Evolutionary conservation across 2,113 vertebrate species (phyloP).

Genomic region (Haemorhous mexicanus): DNA sequence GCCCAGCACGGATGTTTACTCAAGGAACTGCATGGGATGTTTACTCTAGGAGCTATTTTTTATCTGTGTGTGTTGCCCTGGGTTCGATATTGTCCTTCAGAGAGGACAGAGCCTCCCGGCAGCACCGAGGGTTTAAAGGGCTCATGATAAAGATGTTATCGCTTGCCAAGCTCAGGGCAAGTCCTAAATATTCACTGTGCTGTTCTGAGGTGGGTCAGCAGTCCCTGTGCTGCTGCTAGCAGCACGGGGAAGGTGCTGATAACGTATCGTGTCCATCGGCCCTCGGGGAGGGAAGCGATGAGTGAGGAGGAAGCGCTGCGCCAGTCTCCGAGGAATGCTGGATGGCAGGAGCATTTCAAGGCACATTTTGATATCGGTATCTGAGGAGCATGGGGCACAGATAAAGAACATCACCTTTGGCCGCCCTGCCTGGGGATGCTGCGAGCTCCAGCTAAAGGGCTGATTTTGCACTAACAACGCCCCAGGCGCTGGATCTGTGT

Average conservation of each 20-base stretch:
- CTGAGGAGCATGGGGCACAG: neutral
- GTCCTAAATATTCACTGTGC: neutral
- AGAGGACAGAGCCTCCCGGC: neutral
- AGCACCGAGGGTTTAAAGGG: neutral
- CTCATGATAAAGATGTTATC: neutral
- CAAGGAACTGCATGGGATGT: too few relatives aligned
- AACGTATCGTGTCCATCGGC: neutral
- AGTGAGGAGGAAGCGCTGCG: neutral
- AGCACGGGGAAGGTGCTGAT: neutral
- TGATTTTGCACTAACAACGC: neutral
- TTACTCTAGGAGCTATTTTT: neutral
- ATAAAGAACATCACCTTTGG: constrained; percentile 61
- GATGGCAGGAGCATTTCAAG: neutral
- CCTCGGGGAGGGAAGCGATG: neutral
- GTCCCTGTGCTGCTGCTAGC: neutral
- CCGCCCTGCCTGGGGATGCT: neutral
- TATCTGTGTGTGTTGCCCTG: neutral
- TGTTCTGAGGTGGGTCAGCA: neutral
- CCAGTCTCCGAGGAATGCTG: neutral
- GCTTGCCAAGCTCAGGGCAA: neutral
- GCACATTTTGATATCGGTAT: neutral
- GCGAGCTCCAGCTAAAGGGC: neutral
- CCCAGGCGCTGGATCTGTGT: accelerated
- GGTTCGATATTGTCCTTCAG: neutral
- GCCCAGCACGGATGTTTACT: neutral